Evolutionary conservation across 2,113 vertebrate species (phyloP), one percentile per base, ranked within the genome.

Genomic region (Danionella cerebrum): DNA sequence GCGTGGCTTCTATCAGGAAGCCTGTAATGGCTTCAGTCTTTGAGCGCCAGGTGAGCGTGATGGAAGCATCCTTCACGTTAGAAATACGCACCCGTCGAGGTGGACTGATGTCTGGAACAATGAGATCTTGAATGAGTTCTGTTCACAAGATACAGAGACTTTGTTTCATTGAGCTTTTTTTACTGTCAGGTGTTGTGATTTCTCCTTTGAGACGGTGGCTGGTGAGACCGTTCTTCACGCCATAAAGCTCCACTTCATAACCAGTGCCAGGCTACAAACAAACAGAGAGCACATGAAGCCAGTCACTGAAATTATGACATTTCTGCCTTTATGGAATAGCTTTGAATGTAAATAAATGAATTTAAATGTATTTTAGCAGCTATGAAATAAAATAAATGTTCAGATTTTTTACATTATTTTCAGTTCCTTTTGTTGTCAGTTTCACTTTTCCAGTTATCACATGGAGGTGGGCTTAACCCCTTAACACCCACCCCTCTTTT

Each of bases 31-130:
- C 85, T 67, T 98, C 93, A 0, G 87, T 91, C 86, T 97, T 98
- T 42, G 92, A 90, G 66, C 94, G 89, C 96, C 96, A 99, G 33
- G 84, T 93, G 21, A 99, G 88, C 19, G 90, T 94, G 82, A 98
- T 90, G 78, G 92, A 88, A 1, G 91, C 92, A 76, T 97, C 96
- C 0, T 94, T 98, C 5, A 91, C 83, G 14, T 94, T 90, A 0
- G 87, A 84, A 78, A 99, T 90, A 0, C 93, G 91, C 1, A 94
- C 90, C 4, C 94, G 90, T 27, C 95, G 93, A 70, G 96, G 96
- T 1, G 95, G 91, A 55, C 93, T 95, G 71, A 98, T 88, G 70
- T 91, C 96, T 99, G 78, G 2, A 78, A 12, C 70, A 8, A 1
- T 4, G 5, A 60, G 6, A 21, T 16, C 19, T 41, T 14, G 25